Conservation (phyloP, 2,113 vertebrate genomes). For the Leucopternis melanops region DNA sequence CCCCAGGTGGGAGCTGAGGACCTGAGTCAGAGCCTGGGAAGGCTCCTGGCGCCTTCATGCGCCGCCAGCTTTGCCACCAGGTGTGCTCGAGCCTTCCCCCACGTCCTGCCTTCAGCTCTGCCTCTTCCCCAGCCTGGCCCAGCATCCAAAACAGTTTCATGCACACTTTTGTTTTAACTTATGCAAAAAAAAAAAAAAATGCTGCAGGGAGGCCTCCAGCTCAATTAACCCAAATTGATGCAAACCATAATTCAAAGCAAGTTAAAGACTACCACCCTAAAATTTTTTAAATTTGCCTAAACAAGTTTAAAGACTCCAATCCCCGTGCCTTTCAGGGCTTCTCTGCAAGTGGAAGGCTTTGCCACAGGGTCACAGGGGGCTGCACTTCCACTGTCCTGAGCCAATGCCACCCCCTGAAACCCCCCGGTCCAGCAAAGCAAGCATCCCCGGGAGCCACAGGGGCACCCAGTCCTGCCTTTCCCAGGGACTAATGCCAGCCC, state of each 20-base stretch:
- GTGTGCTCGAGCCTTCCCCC: rapidly evolving
- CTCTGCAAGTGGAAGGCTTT: background rate
- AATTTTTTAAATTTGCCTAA: background rate
- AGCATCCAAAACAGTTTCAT: background rate
- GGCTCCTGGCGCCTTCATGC: rapidly evolving
- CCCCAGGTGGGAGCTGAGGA: background rate
- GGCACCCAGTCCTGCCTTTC: too few relatives aligned
- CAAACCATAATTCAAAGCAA: background rate
- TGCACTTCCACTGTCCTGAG: background rate
- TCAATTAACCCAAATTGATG: background rate
- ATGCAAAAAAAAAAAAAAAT: background rate
- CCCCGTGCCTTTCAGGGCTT: rapidly evolving
- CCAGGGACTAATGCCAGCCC: rapidly evolving
- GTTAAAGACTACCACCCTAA: background rate
- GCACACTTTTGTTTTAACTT: background rate
- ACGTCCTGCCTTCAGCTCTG: background rate
- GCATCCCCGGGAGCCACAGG: background rate
- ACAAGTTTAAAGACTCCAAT: background rate
- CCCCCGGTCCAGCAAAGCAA: too few relatives aligned
- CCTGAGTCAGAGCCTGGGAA: rapidly evolving
- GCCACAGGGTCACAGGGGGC: background rate
- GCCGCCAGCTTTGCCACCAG: background rate
- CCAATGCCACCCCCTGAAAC: background rate
- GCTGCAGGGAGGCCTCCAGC: background rate
- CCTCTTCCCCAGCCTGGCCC: background rate